A percentile compares a stretch with the other conserved stretches of the same genome.
phyloP scores from a whole-genome alignment of 2,797 vertebrate species.

The Buphagus erythrorhynchus region DNA sequence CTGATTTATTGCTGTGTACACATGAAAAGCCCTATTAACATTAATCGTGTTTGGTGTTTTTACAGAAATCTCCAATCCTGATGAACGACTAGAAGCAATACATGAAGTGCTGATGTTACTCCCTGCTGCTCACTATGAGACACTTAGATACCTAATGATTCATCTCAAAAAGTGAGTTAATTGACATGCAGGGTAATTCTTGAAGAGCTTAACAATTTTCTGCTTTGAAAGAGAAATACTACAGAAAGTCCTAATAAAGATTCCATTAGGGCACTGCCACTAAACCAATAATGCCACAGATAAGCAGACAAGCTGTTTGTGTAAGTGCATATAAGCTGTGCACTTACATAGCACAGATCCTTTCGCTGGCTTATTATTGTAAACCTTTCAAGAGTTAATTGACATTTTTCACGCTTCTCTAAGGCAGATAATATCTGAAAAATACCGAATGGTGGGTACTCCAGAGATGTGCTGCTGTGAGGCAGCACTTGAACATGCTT shows the following conservation, averaged over 20 bases:
- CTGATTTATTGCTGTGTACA: conserved; percentile 40
- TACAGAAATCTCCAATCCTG: conserved; percentile 88
- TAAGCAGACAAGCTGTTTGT: background rate
- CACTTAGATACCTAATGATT: conserved; percentile 87
- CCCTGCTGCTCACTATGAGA: conserved; percentile 96
- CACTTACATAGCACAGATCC: background rate
- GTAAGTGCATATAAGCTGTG: background rate
- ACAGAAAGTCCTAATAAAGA: background rate
- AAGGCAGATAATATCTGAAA: background rate
- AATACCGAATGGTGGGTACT: background rate
- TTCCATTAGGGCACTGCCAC: background rate
- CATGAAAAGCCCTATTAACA: background rate
- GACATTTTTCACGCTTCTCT: background rate
- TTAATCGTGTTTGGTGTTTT: conserved; percentile 25
- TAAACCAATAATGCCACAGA: background rate
- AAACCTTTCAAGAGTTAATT: background rate
- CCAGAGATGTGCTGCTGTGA: background rate
- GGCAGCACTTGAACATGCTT: background rate
- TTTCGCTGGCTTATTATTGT: background rate
- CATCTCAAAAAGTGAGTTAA: conserved; percentile 85
- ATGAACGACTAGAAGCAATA: conserved; percentile 93
- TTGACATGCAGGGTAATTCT: background rate
- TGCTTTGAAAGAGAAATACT: background rate
- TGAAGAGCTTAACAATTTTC: conserved; percentile 23
- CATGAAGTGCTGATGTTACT: conserved; percentile 93